phyloP scores from a whole-genome alignment of 1,140 invertebrate genomes.

The Epicauta chinensis region DNA sequence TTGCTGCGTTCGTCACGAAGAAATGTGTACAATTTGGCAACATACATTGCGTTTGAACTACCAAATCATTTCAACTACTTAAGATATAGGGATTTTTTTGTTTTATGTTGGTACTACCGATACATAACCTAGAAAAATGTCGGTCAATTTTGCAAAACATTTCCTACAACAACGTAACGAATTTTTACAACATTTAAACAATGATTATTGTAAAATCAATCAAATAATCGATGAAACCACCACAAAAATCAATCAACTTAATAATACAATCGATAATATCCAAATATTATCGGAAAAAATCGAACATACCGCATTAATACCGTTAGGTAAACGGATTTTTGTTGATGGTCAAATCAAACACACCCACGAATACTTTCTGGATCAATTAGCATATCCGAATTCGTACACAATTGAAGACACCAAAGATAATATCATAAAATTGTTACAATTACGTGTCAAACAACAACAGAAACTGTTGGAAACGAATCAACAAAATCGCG shows the following conservation, averaged over 20 bases:
- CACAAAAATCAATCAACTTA: conserved; percentile 14
- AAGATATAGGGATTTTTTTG: no score
- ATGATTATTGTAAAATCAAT: conserved; percentile 26
- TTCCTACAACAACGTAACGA: conserved; percentile 17
- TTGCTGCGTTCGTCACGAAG: no score
- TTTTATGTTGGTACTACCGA: neutral
- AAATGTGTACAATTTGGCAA: no score
- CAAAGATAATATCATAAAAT: conserved; percentile 22
- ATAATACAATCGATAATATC: conserved; percentile 20
- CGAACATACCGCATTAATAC: conserved; percentile 26
- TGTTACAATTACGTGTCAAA: conserved; percentile 19
- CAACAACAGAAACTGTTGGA: conserved; percentile 18
- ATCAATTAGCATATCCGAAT: conserved; percentile 24
- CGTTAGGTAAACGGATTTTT: conserved; percentile 28
- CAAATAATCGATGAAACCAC: conserved; percentile 5
- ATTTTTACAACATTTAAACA: conserved; percentile 21
- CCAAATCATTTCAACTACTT: no score
- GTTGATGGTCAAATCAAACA: conserved; percentile 29
- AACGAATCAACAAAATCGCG: conserved; percentile 17
- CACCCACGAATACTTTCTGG: conserved; percentile 31
- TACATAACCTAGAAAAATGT: conserved; percentile 10
- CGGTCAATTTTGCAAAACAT: conserved; percentile 1
- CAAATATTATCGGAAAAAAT: conserved; percentile 23
- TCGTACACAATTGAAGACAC: conserved; percentile 25
- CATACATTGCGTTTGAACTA: no score